Conservation (phyloP, 2,797 vertebrate genomes). For the Ataeniobius toweri region DNA sequence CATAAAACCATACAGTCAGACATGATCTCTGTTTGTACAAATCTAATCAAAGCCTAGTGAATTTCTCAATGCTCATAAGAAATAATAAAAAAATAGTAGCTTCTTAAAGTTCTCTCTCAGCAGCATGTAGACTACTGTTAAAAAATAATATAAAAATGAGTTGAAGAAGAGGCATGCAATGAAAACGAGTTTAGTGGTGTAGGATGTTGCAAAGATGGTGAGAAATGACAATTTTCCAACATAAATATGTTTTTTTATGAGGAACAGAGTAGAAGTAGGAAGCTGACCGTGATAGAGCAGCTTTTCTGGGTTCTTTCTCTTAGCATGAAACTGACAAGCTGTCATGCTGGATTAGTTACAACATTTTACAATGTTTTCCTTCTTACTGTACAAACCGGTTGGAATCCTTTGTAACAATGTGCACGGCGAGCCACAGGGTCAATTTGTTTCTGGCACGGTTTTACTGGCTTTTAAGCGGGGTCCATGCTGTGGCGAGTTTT, state of each 20-base stretch:
- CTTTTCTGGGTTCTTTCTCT: conserved; percentile 74
- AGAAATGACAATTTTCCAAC: conserved; percentile 68
- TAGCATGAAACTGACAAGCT: conserved; percentile 73
- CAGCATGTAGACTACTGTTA: conserved; percentile 67
- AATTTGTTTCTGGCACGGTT: conserved; percentile 59
- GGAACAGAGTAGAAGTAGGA: conserved; percentile 7
- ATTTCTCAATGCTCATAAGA: conserved; percentile 59
- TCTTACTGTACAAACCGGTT: conserved; percentile 53
- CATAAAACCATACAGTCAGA: conserved; percentile 42
- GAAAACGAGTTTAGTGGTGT: conserved; percentile 36
- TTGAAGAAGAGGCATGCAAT: conserved; percentile 40
- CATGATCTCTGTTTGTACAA: conserved; percentile 48
- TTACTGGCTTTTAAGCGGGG: conserved; percentile 44
- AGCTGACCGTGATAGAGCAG: conserved; percentile 46
- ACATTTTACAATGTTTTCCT: conserved; percentile 67
- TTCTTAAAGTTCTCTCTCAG: conserved; percentile 56
- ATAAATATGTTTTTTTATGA: conserved; percentile 61
- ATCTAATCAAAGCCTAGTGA: conserved; percentile 67
- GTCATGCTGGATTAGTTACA: conserved; percentile 71
- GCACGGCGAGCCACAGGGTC: conserved; percentile 44
- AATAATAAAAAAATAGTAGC: conserved; percentile 65
- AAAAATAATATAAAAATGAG: conserved; percentile 30
- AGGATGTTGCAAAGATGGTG: conserved; percentile 46
- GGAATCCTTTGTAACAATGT: conserved; percentile 55
- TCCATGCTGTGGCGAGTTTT: conserved; percentile 28